Evolutionary conservation across 1,140 invertebrate species (phyloP).

Genomic region (Philotrypesis tridentata): DNA sequence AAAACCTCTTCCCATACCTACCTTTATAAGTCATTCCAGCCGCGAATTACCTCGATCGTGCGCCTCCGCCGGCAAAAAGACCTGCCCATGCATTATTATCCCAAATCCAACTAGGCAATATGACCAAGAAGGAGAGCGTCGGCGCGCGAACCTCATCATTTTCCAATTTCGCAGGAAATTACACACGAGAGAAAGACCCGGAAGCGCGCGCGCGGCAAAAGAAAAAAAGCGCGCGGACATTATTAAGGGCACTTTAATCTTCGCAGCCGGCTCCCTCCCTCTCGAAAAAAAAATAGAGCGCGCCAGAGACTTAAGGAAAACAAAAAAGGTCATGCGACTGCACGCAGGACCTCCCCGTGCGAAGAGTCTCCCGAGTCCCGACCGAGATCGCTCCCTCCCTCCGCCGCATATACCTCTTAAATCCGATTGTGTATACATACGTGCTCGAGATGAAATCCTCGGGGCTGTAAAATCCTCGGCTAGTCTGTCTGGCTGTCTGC

Average conservation of each 20-base stretch:
- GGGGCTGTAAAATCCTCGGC: background rate
- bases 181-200: background rate
- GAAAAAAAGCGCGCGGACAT: background rate
- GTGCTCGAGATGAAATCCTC: constrained; percentile 11
- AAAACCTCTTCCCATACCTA: background rate
- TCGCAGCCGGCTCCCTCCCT: background rate
- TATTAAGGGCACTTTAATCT: constrained; percentile 18
- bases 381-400: background rate
- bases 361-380: background rate
- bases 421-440: constrained; percentile 9
- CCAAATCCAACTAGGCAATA: background rate
- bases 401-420: background rate
- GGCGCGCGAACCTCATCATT: background rate
- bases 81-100: constrained; percentile 2
- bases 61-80: background rate
- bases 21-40: background rate
- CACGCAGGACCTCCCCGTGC: background rate
- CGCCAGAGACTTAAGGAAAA: background rate
- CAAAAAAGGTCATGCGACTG: background rate
- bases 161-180: constrained; percentile 12
- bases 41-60: background rate
- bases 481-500: no score
- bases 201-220: background rate
- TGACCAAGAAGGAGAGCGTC: background rate
- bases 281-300: background rate